A percentile compares a stretch with the other conserved stretches of the same genome.
Evolutionary conservation across 1,140 invertebrate genomes (phyloP).

Genomic region (Rhyzopertha dominica): DNA sequence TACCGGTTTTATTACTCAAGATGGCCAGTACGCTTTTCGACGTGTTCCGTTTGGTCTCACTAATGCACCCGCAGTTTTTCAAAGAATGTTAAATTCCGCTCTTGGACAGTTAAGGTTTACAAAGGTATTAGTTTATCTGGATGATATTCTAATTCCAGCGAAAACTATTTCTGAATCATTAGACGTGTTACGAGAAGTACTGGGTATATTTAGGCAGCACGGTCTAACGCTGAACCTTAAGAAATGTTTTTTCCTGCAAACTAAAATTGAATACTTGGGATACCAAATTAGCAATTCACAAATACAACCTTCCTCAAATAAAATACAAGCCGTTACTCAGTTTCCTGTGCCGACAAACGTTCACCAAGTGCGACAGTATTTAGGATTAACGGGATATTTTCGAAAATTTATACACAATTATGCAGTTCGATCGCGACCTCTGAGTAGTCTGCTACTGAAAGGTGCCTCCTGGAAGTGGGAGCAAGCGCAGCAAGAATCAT

Average conservation of each 20-base stretch:
- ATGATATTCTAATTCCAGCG: slow-evolving; percentile 36
- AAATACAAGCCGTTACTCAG: slow-evolving; percentile 8
- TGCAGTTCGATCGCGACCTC: slow-evolving; percentile 23
- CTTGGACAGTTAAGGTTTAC: slow-evolving; percentile 16
- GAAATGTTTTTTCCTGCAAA: slow-evolving; percentile 13
- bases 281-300: slow-evolving; percentile 3
- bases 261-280: slow-evolving; percentile 12
- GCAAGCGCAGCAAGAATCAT: slow-evolving; percentile 21
- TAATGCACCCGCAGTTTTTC: slow-evolving; percentile 25
- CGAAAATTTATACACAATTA: slow-evolving; percentile 29
- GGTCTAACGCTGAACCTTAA: slow-evolving; percentile 6
- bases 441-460: slow-evolving; percentile 31
- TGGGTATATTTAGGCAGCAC: slow-evolving; percentile 1
- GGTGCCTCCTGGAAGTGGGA: slow-evolving; percentile 19
- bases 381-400: slow-evolving; percentile 34
- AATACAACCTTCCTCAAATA: neutral
- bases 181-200: slow-evolving; percentile 1
- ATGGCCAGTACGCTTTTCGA: slow-evolving; percentile 29
- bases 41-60: slow-evolving; percentile 30
- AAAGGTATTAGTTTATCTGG: slow-evolving; percentile 32
- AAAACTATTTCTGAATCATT: neutral
- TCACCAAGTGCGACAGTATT: slow-evolving; percentile 28
- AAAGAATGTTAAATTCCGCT: slow-evolving; percentile 16
- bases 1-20: slow-evolving; percentile 27
- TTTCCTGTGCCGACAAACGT: slow-evolving; percentile 23